Conservation (phyloP, 92 coral and sea anemone genomes). For the Micromussa lordhowensis region DNA sequence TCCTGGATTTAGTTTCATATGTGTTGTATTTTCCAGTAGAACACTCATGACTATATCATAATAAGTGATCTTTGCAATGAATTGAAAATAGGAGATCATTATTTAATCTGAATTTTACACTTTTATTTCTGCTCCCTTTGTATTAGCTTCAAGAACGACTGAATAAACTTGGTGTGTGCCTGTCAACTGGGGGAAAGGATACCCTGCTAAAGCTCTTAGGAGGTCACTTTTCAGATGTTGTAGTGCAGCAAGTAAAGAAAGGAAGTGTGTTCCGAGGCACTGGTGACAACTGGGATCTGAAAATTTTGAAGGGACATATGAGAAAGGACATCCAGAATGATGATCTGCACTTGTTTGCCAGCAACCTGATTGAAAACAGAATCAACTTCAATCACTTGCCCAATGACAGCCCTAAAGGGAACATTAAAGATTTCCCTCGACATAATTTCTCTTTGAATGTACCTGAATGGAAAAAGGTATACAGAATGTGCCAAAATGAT, state of each 20-base stretch:
- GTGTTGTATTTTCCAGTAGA: not conserved
- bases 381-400: constrained; percentile 57
- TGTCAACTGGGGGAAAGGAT: constrained; percentile 66
- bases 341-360: constrained; percentile 75
- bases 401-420: constrained; percentile 55
- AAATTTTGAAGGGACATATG: constrained; percentile 71
- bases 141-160: constrained; percentile 69
- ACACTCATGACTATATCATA: not conserved
- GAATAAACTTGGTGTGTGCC: constrained; percentile 72
- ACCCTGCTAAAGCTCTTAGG: constrained; percentile 58
- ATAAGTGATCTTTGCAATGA: no score
- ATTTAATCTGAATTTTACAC: constrained; percentile 7
- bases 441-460: no score
- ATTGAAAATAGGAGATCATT: not conserved
- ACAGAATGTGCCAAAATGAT: constrained; percentile 62
- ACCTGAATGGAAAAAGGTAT: no score
- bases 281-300: constrained; percentile 80
- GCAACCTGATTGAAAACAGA: constrained; percentile 68
- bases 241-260: constrained; percentile 49
- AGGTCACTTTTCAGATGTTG: constrained; percentile 66
- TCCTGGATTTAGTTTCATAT: no score
- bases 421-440: constrained; percentile 40
- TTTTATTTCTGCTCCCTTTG: constrained; percentile 13
- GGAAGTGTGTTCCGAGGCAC: constrained; percentile 72
- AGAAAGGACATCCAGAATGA: constrained; percentile 71